Conservation (phyloP, 2,888 invertebrate genomes). For the Hyposoter dolosus region DNA sequence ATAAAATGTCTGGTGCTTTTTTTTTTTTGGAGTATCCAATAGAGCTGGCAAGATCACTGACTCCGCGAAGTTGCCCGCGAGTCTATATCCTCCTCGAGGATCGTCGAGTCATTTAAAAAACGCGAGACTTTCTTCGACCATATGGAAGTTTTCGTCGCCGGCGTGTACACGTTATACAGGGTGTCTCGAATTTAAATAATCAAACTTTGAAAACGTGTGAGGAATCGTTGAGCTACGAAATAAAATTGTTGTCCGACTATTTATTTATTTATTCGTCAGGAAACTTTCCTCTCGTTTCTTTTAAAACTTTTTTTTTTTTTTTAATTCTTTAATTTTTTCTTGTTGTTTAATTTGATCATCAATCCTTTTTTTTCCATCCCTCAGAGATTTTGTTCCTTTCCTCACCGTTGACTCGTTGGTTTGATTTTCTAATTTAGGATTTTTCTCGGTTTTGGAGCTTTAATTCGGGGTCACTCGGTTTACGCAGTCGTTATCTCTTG, state of each 20-base stretch:
- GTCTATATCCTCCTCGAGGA: conserved; percentile 30
- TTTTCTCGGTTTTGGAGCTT: not conserved
- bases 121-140: conserved; percentile 63
- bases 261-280: not conserved
- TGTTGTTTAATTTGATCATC: not conserved
- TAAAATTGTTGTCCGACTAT: not conserved
- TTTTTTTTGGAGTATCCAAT: conserved; percentile 2
- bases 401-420: not conserved
- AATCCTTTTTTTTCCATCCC: not conserved
- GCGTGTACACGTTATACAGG: conserved; percentile 34
- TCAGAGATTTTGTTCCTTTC: not conserved
- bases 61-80: not conserved
- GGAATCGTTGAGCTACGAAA: not conserved
- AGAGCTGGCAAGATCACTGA: conserved; percentile 35
- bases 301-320: not conserved
- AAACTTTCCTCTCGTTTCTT: not conserved
- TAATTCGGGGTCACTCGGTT: not conserved
- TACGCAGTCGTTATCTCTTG: not conserved
- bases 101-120: conserved; percentile 61
- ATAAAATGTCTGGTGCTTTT: conserved; percentile 1
- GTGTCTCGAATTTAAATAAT: conserved; percentile 12
- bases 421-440: not conserved
- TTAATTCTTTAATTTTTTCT: not conserved
- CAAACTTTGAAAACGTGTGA: not conserved
- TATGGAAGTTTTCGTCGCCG: conserved; percentile 54